phyloP scores from a whole-genome alignment of 2,113 vertebrate genomes.

The Jacana jacana region DNA sequence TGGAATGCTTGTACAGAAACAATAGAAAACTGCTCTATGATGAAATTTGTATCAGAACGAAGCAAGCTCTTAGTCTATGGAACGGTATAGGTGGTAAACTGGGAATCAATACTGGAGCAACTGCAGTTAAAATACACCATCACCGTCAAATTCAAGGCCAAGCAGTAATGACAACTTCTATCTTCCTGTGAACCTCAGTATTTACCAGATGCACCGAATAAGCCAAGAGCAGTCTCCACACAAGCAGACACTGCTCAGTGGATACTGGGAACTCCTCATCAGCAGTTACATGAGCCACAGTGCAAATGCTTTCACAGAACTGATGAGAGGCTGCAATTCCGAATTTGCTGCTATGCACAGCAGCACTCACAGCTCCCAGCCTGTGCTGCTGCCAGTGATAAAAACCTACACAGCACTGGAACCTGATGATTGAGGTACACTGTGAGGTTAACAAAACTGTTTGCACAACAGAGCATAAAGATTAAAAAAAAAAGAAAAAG shows the following conservation, averaged over 20 bases:
- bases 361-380: neutral
- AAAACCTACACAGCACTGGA: neutral
- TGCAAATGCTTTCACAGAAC: neutral
- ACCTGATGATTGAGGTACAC: neutral
- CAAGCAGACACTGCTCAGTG: neutral
- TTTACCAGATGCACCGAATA: neutral
- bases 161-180: neutral
- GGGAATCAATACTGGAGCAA: neutral
- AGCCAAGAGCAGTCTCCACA: neutral
- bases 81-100: neutral
- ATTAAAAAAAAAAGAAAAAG: neutral
- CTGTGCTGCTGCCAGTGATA: neutral
- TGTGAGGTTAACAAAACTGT: neutral
- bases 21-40: neutral
- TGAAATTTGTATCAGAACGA: neutral
- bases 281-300: neutral
- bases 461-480: neutral
- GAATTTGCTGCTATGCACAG: neutral
- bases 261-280: neutral
- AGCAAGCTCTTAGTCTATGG: neutral
- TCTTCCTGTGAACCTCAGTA: neutral
- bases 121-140: neutral
- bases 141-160: neutral
- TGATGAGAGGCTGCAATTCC: neutral
- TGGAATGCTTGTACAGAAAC: neutral